Percentiles rank a stretch among this genome's conserved stretches.
Evolutionary conservation across 2,113 vertebrate species (phyloP).

Genomic region (Donacobius atricapilla): DNA sequence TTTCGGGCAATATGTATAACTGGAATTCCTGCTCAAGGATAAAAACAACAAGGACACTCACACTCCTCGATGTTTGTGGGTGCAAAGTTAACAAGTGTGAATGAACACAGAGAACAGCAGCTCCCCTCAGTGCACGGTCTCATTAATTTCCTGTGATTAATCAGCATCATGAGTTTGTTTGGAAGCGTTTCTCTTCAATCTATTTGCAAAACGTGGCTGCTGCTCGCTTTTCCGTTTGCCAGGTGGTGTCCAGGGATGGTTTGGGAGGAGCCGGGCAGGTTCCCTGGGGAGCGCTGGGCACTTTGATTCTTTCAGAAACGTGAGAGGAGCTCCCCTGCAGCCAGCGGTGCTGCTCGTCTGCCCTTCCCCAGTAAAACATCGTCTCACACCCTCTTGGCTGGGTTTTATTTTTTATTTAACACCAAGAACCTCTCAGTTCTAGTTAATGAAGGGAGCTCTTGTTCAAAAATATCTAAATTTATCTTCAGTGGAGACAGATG

Average conservation of each 20-base stretch:
- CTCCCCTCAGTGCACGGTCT: not conserved
- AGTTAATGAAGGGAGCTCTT: not conserved
- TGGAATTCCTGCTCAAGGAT: not conserved
- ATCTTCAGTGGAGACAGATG: not conserved
- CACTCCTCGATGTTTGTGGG: not conserved
- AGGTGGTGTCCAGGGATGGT: not conserved
- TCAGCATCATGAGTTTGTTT: slow-evolving; percentile 16
- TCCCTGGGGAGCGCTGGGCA: not conserved
- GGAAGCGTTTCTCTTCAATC: slow-evolving; percentile 36
- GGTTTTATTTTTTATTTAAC: not conserved
- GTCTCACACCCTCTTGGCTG: not conserved
- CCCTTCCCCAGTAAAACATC: not conserved
- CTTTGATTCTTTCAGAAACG: not conserved
- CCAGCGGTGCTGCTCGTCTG: not conserved
- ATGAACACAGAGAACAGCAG: not conserved
- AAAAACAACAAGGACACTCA: not conserved
- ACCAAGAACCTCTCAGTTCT: not conserved
- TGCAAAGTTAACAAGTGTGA: not conserved
- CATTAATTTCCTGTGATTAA: slow-evolving; percentile 47
- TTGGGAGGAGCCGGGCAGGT: not conserved
- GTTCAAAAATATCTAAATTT: not conserved
- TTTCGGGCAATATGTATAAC: not conserved
- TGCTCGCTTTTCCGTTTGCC: slow-evolving; percentile 6
- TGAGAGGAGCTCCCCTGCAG: not conserved
- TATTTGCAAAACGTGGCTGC: slow-evolving; percentile 12